These are phyloP conservation scores for Drosophila anomalata DNA, from an alignment of 2,888 invertebrate genomes.

Conservation along the genomic window DNA sequence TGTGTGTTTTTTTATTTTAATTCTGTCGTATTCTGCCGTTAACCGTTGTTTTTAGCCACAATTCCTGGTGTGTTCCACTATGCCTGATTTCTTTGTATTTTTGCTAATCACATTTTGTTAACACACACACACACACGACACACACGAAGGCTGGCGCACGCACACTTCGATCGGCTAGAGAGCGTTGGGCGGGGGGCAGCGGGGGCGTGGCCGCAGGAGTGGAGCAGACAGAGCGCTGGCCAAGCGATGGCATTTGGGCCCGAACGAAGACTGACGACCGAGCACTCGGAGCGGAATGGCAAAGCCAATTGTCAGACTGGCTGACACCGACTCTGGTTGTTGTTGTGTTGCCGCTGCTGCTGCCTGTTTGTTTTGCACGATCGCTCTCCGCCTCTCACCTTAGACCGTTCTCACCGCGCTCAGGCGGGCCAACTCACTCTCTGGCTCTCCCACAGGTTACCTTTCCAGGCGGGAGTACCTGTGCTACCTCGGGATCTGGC, in stretches of 20 bases:
- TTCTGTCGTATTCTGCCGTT: constrained; percentile 25
- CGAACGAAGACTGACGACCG: constrained; percentile 78
- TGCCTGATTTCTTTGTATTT: constrained; percentile 74
- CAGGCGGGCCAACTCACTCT: constrained; percentile 10
- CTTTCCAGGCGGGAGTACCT: constrained; percentile 18
- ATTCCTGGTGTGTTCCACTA: constrained; percentile 51
- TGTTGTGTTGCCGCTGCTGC: constrained; percentile 16
- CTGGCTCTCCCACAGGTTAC: constrained; percentile 11
- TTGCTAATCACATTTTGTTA: constrained; percentile 80
- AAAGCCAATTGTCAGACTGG: constrained; percentile 38
- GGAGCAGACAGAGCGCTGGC: constrained; percentile 65
- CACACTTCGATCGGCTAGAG: constrained; percentile 17
- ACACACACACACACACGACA: constrained; percentile 60
- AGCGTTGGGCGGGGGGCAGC: constrained; percentile 11
- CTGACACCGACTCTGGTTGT: constrained; percentile 36
- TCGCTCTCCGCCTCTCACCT: constrained; percentile 28
- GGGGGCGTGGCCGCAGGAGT: constrained; percentile 14
- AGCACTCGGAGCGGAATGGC: constrained; percentile 70
- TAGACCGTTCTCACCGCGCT: constrained; percentile 1
- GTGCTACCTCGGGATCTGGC: constrained; percentile 6
- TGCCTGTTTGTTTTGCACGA: constrained; percentile 48
- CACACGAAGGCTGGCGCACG: constrained; percentile 15
- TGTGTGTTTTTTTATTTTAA: constrained; percentile 5
- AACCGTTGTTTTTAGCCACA: constrained; percentile 62
- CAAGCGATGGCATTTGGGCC: constrained; percentile 81